These are phyloP conservation scores for Leptarthrus brevirostris DNA, from an alignment of 2,888 invertebrate species.

Conservation along the genomic window DNA sequence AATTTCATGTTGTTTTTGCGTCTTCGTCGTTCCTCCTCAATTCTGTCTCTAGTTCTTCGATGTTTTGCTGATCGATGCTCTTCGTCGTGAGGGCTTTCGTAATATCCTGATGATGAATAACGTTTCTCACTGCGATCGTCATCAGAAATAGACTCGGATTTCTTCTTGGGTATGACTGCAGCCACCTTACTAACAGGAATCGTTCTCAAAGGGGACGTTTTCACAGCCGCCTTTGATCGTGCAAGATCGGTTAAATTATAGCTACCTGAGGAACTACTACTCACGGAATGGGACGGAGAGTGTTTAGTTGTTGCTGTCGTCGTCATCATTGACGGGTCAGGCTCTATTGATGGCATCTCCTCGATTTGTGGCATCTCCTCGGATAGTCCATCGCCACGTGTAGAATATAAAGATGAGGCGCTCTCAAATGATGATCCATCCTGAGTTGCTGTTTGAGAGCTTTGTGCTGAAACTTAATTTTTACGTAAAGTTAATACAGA, in stretches of 20 bases:
- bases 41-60: conserved; percentile 68
- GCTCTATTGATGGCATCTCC: conserved; percentile 53
- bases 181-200: conserved; percentile 50
- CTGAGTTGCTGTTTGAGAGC: conserved; percentile 71
- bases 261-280: conserved; percentile 72
- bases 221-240: conserved; percentile 55
- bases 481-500: not conserved
- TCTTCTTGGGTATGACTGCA: conserved; percentile 56
- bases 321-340: conserved; percentile 37
- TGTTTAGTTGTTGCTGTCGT: conserved; percentile 55
- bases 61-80: conserved; percentile 60
- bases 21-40: conserved; percentile 77
- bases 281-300: conserved; percentile 70
- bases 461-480: conserved; percentile 64
- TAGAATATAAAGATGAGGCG: conserved; percentile 84
- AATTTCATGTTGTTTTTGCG: conserved; percentile 81
- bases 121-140: conserved; percentile 76
- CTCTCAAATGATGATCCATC: conserved; percentile 91
- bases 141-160: conserved; percentile 74
- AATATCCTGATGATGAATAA: conserved; percentile 80
- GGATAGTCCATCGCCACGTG: conserved; percentile 75
- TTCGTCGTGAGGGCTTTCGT: conserved; percentile 79
- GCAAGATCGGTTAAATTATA: conserved; percentile 68
- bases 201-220: conserved; percentile 49
- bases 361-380: conserved; percentile 74